Evolutionary conservation across 53 echinoderm and acorn worm species (phyloP).

Genomic region (Crossaster papposus): DNA sequence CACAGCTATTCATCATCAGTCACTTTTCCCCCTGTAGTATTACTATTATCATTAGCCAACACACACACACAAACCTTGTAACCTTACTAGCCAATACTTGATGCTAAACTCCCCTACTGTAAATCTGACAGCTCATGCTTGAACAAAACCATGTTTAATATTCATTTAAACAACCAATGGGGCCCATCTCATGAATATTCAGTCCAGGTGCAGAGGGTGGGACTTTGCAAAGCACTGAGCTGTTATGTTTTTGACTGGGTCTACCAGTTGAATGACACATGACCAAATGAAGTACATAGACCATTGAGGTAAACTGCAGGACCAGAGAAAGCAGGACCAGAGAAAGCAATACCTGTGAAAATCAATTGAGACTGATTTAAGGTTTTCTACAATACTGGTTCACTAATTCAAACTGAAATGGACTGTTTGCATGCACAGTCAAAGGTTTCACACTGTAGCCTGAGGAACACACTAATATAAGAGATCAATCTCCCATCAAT

Average conservation of each 20-base stretch:
- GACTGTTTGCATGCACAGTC: background rate
- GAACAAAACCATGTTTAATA: constrained; percentile 52
- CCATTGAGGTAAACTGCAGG: background rate
- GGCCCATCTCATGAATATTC: constrained; percentile 43
- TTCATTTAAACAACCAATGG: constrained; percentile 41
- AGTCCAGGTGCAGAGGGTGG: constrained; percentile 5
- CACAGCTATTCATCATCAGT: constrained; percentile 37
- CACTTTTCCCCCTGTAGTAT: constrained; percentile 15
- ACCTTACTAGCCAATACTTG: constrained; percentile 32
- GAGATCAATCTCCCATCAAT: constrained; percentile 44
- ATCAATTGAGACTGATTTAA: background rate
- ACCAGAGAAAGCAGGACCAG: background rate
- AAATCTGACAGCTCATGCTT: constrained; percentile 11
- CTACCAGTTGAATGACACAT: constrained; percentile 32
- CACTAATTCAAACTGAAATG: background rate
- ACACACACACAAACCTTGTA: constrained; percentile 29
- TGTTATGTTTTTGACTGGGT: background rate
- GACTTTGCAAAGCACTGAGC: constrained; percentile 6
- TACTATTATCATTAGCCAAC: constrained; percentile 9
- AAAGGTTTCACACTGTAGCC: constrained; percentile 1
- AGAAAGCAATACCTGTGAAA: background rate
- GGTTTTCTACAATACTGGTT: background rate
- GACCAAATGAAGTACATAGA: background rate
- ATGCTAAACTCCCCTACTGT: constrained; percentile 41
- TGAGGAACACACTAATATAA: constrained; percentile 1